Evolutionary conservation across 2,113 vertebrate genomes (phyloP).

Genomic region (Regulus satrapa): DNA sequence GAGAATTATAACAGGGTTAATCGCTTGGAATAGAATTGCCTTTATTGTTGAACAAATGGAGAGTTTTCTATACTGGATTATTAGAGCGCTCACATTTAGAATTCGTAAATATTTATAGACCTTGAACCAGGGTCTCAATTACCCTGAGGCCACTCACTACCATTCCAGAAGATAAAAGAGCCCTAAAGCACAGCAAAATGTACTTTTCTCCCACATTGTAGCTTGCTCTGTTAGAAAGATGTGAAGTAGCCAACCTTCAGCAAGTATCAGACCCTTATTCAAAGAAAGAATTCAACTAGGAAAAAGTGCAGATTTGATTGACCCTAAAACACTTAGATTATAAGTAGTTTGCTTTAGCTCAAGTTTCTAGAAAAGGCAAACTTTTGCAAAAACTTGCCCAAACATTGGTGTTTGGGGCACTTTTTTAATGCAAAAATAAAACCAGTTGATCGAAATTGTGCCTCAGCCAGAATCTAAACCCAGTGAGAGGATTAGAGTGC

Average conservation of each 20-base stretch:
- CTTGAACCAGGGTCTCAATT: background rate
- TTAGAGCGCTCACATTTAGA: background rate
- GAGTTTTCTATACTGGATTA: constrained; percentile 1
- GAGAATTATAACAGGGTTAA: background rate
- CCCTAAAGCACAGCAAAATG: background rate
- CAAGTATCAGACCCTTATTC: background rate
- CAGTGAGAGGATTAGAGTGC: background rate
- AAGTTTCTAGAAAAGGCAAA: background rate
- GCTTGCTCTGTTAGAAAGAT: background rate
- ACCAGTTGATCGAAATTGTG: background rate
- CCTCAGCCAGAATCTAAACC: background rate
- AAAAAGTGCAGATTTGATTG: background rate
- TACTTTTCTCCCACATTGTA: background rate
- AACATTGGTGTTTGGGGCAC: background rate
- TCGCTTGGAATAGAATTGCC: background rate
- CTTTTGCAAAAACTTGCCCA: background rate
- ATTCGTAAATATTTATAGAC: constrained; percentile 30
- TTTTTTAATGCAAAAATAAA: background rate
- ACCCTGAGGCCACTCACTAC: background rate
- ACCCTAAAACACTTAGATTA: background rate
- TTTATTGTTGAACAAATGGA: background rate
- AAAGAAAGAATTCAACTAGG: background rate
- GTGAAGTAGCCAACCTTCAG: background rate
- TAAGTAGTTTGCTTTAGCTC: background rate
- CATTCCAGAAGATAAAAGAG: background rate